Percentiles rank a stretch among this genome's conserved stretches.
phyloP scores from a whole-genome alignment of 2,797 vertebrate genomes.

The Acanthis flammea region DNA sequence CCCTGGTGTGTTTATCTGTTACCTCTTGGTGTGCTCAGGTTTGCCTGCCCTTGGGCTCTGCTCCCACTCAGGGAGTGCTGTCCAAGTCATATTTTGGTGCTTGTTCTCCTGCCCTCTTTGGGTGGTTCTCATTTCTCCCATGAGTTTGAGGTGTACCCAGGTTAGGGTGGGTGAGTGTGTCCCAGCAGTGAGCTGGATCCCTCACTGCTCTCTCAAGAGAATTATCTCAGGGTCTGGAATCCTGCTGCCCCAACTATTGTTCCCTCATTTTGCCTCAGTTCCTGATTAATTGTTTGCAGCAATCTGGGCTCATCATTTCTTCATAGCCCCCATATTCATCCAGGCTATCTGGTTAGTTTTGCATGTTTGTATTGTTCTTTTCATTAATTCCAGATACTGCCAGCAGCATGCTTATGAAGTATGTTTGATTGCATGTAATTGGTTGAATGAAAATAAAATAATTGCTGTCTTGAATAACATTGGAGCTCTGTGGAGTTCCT shows the following conservation, averaged over 20 bases:
- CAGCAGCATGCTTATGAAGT: neutral
- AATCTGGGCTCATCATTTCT: neutral
- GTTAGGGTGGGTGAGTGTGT: neutral
- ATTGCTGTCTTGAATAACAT: neutral
- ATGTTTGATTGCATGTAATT: neutral
- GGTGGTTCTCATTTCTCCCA: neutral
- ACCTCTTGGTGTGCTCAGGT: neutral
- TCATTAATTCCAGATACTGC: neutral
- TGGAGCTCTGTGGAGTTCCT: neutral
- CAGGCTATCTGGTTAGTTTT: neutral
- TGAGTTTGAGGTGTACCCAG: accelerated
- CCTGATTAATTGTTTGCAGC: neutral
- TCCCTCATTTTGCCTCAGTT: neutral
- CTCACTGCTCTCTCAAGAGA: neutral
- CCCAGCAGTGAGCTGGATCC: neutral
- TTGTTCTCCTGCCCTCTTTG: neutral
- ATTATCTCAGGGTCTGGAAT: neutral
- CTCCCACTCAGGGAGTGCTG: neutral
- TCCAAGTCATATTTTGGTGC: neutral
- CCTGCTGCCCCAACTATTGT: neutral
- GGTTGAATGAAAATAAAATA: neutral
- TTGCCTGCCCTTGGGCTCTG: neutral
- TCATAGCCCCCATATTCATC: neutral
- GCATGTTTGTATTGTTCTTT: neutral
- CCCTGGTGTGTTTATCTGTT: neutral